Evolutionary conservation across 35 echinoderm and acorn worm genomes (phyloP), one percentile per base, ranked within the genome.

Genomic region (Apostichopus parvimensis): DNA sequence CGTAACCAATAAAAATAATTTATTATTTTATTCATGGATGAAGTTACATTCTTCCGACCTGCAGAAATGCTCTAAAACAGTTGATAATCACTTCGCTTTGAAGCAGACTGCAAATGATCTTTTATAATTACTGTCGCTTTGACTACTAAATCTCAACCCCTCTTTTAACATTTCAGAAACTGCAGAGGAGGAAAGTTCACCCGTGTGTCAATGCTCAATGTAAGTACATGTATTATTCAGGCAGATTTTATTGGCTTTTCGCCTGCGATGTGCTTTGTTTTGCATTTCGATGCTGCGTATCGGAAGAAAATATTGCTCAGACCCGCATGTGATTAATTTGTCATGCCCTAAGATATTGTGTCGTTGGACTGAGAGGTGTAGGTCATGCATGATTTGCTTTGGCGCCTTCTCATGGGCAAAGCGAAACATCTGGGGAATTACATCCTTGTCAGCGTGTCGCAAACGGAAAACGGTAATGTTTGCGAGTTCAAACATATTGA

Each of bases 131-230:
- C 28, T 34, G 28, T 34, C 1, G 28, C 2, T 1, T 34, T 34
- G 28, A 34, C 28, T 1, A 34, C 28, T 60, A 60, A 60, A 9
- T 60, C 58, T 60, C 58, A 5, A 60, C 57, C 58, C 58, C 4
- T 68, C 0, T 9, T 9, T 68, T 68, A 9, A 12, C 34, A 25
- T 82, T 82, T 56, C 54, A 82, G 79, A 14, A 82, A 82, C 52
- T 82, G 79, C 55, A 82, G 79, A 55, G 28, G 79, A 55, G 53
- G 34, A 55, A 82, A 82, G 55, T 82, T 82, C 20, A 57, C 55
- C 14, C 79, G 79, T 13, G 79, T 56, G 2, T 82, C 79, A 6
- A 82, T 82, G 79, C 79, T 82, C 52, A 82, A 82, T 15, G 79
- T 82, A 55, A 82, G 79, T 82, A 55, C 55, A 82, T 82, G 6